Percentiles rank a stretch among this genome's conserved stretches.
These are phyloP conservation scores for Mormoops blainvillei DNA, from an alignment of 2,113 vertebrate species.

Conservation along the genomic window DNA sequence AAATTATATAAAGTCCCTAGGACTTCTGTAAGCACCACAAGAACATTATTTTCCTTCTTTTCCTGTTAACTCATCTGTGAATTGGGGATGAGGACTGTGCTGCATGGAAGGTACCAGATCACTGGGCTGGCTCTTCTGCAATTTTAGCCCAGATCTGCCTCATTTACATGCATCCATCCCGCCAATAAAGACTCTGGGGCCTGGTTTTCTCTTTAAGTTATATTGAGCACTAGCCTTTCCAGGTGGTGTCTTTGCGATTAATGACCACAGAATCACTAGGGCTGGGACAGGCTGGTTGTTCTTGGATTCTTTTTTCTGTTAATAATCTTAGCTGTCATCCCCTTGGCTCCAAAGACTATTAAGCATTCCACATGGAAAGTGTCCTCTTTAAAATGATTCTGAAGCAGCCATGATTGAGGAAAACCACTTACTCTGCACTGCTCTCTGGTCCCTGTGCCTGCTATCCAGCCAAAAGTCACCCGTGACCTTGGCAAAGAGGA, in stretches of 20 bases:
- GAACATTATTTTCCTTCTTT: not conserved
- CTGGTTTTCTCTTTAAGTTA: not conserved
- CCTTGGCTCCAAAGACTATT: slow-evolving; percentile 35
- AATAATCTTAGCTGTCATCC: slow-evolving; percentile 59
- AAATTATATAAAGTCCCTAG: not conserved
- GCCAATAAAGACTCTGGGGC: not conserved
- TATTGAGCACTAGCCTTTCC: accelerated
- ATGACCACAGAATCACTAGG: not conserved
- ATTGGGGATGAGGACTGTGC: not conserved
- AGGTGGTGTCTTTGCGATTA: not conserved
- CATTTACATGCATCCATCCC: not conserved
- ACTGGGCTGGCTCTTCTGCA: not conserved
- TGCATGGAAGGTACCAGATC: not conserved
- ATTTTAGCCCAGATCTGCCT: not conserved
- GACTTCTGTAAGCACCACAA: not conserved
- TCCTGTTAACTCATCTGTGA: not conserved
- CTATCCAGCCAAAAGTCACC: slow-evolving; percentile 1
- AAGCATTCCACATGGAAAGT: slow-evolving; percentile 55
- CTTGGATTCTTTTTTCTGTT: slow-evolving; percentile 42
- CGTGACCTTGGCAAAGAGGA: slow-evolving; percentile 44
- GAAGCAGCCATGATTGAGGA: slow-evolving; percentile 52
- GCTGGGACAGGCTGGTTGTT: slow-evolving; percentile 12
- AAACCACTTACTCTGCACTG: not conserved
- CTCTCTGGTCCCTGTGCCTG: not conserved
- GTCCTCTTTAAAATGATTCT: slow-evolving; percentile 42